These are phyloP conservation scores for Poeciliopsis prolifica DNA, from an alignment of 2,113 vertebrate species.

Conservation along the genomic window DNA sequence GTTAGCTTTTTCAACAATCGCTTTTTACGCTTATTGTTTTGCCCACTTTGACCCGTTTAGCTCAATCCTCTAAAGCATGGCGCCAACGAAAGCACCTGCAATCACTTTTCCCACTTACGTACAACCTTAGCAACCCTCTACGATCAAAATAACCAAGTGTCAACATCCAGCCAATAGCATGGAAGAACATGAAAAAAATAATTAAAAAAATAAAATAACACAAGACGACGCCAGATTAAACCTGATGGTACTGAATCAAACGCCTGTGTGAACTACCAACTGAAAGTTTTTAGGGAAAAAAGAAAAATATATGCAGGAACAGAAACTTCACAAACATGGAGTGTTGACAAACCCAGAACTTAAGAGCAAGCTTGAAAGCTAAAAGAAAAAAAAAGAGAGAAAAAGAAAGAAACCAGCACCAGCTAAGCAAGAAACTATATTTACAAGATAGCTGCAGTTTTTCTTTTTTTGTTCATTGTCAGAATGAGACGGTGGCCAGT, in stretches of 20 bases:
- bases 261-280: constrained; percentile 51
- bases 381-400: background rate
- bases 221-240: background rate
- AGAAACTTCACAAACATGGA: constrained; percentile 67
- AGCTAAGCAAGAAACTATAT: constrained; percentile 43
- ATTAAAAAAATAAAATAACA: constrained; percentile 1
- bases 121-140: constrained; percentile 76
- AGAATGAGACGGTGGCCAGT: constrained; percentile 36
- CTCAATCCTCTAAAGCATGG: constrained; percentile 34
- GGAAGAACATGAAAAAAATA: constrained; percentile 50
- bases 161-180: constrained; percentile 26
- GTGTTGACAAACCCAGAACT: constrained; percentile 68
- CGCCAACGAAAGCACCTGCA: constrained; percentile 46
- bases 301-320: background rate
- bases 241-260: constrained; percentile 19
- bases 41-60: constrained; percentile 50
- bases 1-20: constrained; percentile 66
- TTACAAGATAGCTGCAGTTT: constrained; percentile 67
- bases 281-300: constrained; percentile 29
- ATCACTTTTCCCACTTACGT: constrained; percentile 39
- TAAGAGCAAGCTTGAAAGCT: constrained; percentile 76
- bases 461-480: constrained; percentile 45
- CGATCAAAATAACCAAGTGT: constrained; percentile 83
- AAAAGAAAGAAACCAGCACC: constrained; percentile 36
- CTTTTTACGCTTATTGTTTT: constrained; percentile 46